A percentile compares a stretch with the other conserved stretches of the same genome.
Conservation (phyloP, 2,797 vertebrate species). For the Lutra lutra region DNA sequence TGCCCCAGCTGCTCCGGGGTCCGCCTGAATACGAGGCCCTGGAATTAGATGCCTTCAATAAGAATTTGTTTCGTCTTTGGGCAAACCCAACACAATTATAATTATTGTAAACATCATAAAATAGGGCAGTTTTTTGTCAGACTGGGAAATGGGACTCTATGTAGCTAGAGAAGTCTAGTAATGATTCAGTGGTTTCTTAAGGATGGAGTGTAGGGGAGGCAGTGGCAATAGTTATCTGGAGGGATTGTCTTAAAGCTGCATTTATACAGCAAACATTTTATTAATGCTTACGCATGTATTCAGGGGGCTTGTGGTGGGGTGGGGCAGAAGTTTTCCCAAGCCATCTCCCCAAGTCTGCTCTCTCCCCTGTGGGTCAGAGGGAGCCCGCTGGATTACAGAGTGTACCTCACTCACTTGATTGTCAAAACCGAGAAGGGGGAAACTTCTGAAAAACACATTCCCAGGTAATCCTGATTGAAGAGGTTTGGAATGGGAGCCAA, state of each 20-base stretch:
- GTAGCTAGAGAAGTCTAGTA: no score
- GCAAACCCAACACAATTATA: not conserved
- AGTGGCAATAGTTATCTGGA: no score
- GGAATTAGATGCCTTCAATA: rapidly evolving
- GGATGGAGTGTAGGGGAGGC: not conserved
- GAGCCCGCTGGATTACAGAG: not conserved
- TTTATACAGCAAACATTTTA: not conserved
- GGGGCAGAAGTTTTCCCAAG: not conserved
- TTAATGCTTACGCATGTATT: not conserved
- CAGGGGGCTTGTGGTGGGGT: not conserved
- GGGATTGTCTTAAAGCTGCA: not conserved
- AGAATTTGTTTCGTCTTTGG: rapidly evolving
- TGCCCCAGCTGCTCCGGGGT: no score
- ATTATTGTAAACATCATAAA: rapidly evolving
- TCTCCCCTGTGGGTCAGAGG: not conserved
- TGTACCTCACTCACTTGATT: not conserved
- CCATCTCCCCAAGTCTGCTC: not conserved
- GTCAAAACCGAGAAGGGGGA: not conserved
- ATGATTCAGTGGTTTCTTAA: not conserved
- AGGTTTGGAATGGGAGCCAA: not conserved
- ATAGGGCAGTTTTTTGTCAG: not conserved
- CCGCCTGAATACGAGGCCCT: not conserved
- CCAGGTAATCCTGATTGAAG: not conserved
- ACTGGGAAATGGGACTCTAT: no score
- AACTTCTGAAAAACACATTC: not conserved